Evolutionary conservation across 2,113 vertebrate species (phyloP).

Genomic region (Sturnus vulgaris): DNA sequence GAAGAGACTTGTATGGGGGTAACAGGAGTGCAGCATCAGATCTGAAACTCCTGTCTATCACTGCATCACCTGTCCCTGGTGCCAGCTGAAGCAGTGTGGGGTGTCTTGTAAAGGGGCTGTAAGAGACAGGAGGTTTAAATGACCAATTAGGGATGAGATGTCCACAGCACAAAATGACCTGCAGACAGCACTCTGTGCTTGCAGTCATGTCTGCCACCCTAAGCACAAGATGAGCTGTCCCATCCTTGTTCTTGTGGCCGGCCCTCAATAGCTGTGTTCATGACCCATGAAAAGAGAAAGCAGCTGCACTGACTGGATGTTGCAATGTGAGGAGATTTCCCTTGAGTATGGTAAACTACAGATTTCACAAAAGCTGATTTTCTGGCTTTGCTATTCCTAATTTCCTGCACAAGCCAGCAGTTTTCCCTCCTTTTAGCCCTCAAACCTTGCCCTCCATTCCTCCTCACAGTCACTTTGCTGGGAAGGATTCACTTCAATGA

Average conservation of each 20-base stretch:
- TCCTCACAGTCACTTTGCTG: not conserved
- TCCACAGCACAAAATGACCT: not conserved
- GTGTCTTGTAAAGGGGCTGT: not conserved
- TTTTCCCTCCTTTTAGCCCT: not conserved
- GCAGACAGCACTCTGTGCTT: not conserved
- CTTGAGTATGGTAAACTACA: not conserved
- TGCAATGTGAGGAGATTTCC: not conserved
- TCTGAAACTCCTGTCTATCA: not conserved
- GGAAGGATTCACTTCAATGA: not conserved
- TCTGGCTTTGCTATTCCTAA: not conserved
- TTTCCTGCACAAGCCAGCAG: not conserved
- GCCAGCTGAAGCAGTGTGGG: not conserved
- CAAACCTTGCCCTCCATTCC: not conserved
- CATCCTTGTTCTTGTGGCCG: not conserved
- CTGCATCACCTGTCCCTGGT: rapidly evolving
- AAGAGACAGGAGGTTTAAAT: not conserved
- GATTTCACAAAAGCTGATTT: not conserved
- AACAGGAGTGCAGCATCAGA: not conserved
- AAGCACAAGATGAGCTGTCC: not conserved
- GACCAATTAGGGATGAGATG: not conserved
- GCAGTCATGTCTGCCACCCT: not conserved
- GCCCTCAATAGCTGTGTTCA: not conserved
- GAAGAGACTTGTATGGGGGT: not conserved
- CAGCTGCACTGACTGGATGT: not conserved
- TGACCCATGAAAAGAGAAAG: not conserved